Conservation (phyloP, 2,888 invertebrate genomes). For the Phalera bucephala region DNA sequence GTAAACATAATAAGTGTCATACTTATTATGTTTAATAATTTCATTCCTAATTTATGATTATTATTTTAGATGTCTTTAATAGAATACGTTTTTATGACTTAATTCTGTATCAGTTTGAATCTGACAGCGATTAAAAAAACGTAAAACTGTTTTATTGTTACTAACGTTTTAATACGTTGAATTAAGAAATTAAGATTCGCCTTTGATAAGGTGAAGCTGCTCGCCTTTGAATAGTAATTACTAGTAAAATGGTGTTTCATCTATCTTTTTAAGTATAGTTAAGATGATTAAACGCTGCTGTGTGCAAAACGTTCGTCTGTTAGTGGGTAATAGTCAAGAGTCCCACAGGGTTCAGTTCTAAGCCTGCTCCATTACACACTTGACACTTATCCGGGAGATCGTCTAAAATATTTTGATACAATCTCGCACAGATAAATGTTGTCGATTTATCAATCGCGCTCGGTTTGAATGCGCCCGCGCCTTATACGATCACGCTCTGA, state of each 20-base stretch:
- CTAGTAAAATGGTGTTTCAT: not conserved
- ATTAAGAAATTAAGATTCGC: conserved; percentile 11
- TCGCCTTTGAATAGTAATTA: not conserved
- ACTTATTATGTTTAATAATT: not conserved
- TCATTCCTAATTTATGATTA: conserved; percentile 1
- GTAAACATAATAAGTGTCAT: no score
- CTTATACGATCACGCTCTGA: conserved; percentile 55
- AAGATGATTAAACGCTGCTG: conserved; percentile 11
- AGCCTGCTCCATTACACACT: conserved; percentile 57
- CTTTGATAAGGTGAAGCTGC: not conserved
- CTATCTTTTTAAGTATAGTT: conserved; percentile 1
- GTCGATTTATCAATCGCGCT: conserved; percentile 70
- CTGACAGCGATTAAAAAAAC: conserved; percentile 16
- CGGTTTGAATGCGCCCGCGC: conserved; percentile 41
- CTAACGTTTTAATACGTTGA: conserved; percentile 10
- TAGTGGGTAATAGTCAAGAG: conserved; percentile 22
- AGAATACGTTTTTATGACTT: conserved; percentile 19
- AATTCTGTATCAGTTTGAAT: conserved; percentile 17
- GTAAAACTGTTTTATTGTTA: conserved; percentile 14
- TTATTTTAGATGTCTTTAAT: conserved; percentile 6
- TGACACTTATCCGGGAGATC: conserved; percentile 73
- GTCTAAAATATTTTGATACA: conserved; percentile 80
- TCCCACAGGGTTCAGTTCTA: conserved; percentile 48
- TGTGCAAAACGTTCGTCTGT: conserved; percentile 36
- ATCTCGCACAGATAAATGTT: conserved; percentile 75